Base-by-base conservation (phyloP, 2,113 vertebrate genomes). In the Odocoileus hemionus region DNA sequence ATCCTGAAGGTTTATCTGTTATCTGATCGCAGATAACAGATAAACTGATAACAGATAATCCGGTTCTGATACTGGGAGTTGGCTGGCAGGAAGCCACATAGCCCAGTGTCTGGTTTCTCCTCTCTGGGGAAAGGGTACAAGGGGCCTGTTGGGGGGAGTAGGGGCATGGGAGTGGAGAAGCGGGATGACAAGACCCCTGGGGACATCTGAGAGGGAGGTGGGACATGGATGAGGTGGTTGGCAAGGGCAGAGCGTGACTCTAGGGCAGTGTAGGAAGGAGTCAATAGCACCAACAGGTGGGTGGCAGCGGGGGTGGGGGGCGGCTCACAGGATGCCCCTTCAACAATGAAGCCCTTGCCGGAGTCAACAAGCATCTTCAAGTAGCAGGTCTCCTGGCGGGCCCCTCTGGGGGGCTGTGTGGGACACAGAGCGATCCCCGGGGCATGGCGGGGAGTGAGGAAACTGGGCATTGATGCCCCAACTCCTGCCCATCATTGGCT, bases 361-460 rank as follows among this genome's bases (percentile, higher is more conserved):
- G 0, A 54, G 50, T 67, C 85, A 52, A 17, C 79, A 30, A 43
- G 17, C 45, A 26, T 43, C n/a, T 10, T 84, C 39, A 50, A 52
- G 74, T 43, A 58, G 36, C n/a, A 19, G 45, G 57, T 85, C 33
- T 58, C 64, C 50, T 0, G 0, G 57, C 13, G 13, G 26, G 47
- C 23, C 28, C 43, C n/a, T 39, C 64, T 23, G 58, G n/a, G 50
- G 80, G 52, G 7, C 30, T 33, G 30, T 10, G 58, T n/a, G 26
- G 33, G 26, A 33, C 43, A n/a, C 17, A 0, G 16, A 25, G 33
- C 13, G 33, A 30, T 25, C 16, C 39, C 25, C 0, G 0, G 2
- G 1, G 0, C 1, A 3, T 50, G 47, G 47, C 3, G 7, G 43
- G 58, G 1, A 50, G 7, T 6, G 23, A 80, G 54, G 55, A 70